Conservation (phyloP, 2,797 vertebrate genomes). For the Muscicapa striata region DNA sequence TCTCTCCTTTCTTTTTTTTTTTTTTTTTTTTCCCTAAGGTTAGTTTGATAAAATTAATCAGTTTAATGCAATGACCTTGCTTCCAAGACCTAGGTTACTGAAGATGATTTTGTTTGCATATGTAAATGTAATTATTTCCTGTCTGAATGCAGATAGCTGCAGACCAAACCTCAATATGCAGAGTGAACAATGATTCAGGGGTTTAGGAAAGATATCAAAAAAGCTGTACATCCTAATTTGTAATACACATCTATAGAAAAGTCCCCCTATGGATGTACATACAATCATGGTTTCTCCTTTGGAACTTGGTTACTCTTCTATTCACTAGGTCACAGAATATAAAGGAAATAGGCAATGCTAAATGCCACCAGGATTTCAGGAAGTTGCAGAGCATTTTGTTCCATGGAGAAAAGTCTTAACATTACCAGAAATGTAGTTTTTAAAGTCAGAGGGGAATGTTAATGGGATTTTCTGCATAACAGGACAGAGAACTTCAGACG, state of each 20-base stretch:
- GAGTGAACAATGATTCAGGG: not conserved
- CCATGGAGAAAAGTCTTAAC: not conserved
- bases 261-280: not conserved
- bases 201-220: not conserved
- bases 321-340: not conserved
- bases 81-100: conserved; percentile 56
- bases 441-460: not conserved
- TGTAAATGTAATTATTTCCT: conserved; percentile 71
- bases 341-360: not conserved
- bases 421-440: not conserved
- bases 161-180: conserved; percentile 16
- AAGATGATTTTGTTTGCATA: conserved; percentile 67
- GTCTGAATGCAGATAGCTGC: conserved; percentile 12
- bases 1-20: not conserved
- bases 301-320: not conserved
- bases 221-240: not conserved
- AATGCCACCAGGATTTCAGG: not conserved
- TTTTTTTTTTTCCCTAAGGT: not conserved
- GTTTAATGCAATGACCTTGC: conserved; percentile 61
- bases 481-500: not conserved
- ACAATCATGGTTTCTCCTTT: not conserved
- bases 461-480: not conserved
- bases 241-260: not conserved
- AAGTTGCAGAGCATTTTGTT: not conserved
- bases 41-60: conserved; percentile 62